These are phyloP conservation scores for Phymastichus coffea DNA, from an alignment of 1,140 invertebrate species.

Conservation along the genomic window DNA sequence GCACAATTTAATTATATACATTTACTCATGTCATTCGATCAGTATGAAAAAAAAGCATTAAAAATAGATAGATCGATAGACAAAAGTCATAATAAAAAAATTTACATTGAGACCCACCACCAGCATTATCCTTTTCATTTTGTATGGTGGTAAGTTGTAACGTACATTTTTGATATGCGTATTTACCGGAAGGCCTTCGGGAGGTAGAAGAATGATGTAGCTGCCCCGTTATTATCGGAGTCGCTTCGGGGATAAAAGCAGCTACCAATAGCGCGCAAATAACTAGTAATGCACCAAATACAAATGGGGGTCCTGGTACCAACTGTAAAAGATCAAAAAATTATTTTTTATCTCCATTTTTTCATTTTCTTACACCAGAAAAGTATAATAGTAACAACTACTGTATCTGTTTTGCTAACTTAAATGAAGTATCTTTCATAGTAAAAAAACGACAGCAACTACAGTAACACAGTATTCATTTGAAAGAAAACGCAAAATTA, in stretches of 20 bases:
- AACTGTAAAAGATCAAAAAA: constrained; percentile 59
- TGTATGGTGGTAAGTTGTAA: constrained; percentile 55
- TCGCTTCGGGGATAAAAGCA: constrained; percentile 83
- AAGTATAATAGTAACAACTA: too few species aligned
- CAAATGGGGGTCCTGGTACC: constrained; percentile 98
- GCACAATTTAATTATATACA: background rate
- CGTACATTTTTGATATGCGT: constrained; percentile 59
- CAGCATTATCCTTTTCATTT: constrained; percentile 49
- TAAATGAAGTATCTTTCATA: too few species aligned
- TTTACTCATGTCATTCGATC: background rate
- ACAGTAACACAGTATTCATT: too few species aligned
- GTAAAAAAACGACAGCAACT: background rate
- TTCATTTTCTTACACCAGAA: too few species aligned
- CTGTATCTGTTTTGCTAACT: too few species aligned
- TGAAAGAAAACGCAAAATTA: too few species aligned
- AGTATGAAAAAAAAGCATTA: background rate
- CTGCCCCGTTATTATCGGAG: constrained; percentile 53
- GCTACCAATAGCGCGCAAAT: constrained; percentile 92
- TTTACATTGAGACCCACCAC: constrained; percentile 48
- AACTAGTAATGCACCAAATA: constrained; percentile 95
- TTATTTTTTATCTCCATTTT: too few species aligned
- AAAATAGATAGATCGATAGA: background rate
- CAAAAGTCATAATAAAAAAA: background rate
- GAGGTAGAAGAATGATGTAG: constrained; percentile 54
- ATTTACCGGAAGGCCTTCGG: constrained; percentile 57